Evolutionary conservation across 2,797 vertebrate genomes (phyloP), one percentile per base, ranked within the genome.

Genomic region (Pseudotriccus pelzelni): DNA sequence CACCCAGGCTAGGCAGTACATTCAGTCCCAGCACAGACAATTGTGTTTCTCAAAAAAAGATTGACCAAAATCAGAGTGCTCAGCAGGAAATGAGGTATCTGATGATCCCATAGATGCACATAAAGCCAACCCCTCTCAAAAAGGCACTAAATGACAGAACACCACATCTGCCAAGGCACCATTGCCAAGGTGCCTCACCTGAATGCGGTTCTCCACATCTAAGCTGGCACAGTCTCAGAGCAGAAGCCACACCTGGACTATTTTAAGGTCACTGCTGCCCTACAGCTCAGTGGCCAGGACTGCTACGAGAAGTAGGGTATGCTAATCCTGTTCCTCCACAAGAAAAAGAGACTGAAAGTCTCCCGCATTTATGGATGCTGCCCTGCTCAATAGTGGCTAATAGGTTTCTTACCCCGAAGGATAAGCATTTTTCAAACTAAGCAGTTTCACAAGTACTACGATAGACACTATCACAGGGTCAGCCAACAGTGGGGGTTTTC

Each of bases 161-260:
- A 25, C 20, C 5, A 1, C 1, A 0, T 36, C 10, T 10, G 7
- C 12, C 44, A 20, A 64, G 30, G 76, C 34, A 30, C 50, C 41
- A 12, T 14, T 44, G 47, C 28, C 62, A 27, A 9, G 27, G 20
- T 28, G 17, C 49, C 59, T 39, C 47, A 50, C 15, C 47, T 55
- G 70, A 49, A 28, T 7, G 0, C 12, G 36, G 23, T 24, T 75
- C 27, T 47, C 34, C 34, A 14, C 1, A 0, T 60, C 25, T 46
- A 46, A 60, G 36, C n/a, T 22, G 43, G 44, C 53, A 50, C 20
- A 21, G 14, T 27, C 25, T 25, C 44, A 63, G 53, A 21, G 32
- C 50, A 64, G 49, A 75, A 89, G 46, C 25, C 53, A 67, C 37
- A 8, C 22, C 39, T 72, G n/a, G 14, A 22, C 14, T 13, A 19